A percentile compares a stretch with the other conserved stretches of the same genome.
Conservation (phyloP, 1,140 invertebrate species). For the Pteromalus puparum region DNA sequence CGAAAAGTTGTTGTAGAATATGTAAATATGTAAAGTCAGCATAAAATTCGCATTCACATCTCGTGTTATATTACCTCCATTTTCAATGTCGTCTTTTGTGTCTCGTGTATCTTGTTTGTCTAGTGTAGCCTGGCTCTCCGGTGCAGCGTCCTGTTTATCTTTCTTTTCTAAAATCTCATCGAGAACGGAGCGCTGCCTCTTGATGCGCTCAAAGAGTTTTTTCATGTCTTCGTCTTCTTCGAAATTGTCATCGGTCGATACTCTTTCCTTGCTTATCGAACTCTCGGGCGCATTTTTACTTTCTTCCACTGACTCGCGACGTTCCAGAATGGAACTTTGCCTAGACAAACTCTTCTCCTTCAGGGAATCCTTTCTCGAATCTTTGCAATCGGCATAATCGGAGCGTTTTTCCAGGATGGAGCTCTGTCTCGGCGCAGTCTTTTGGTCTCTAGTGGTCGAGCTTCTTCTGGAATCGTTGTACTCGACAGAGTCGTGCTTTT, state of each 20-base stretch:
- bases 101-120: conserved; percentile 11
- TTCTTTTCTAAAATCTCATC: conserved; percentile 81
- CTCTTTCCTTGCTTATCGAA: conserved; percentile 38
- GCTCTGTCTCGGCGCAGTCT: neutral
- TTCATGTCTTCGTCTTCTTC: conserved; percentile 79
- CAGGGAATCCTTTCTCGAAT: conserved; percentile 41
- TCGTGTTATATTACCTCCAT: conserved; percentile 37
- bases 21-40: neutral
- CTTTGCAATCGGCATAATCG: neutral
- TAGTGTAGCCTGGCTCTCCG: neutral
- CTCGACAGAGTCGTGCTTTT: neutral
- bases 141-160: conserved; percentile 74
- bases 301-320: neutral
- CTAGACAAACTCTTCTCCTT: conserved; percentile 47
- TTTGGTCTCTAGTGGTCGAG: neutral
- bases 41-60: neutral
- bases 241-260: neutral
- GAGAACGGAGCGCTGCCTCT: conserved; percentile 81
- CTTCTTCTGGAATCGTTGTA: neutral
- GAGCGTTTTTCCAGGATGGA: neutral
- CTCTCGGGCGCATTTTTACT: conserved; percentile 27
- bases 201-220: conserved; percentile 79
- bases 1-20: neutral
- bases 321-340: conserved; percentile 52
- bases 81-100: conserved; percentile 10